Percentiles rank a stretch among this genome's conserved stretches.
Conservation (phyloP, 2,797 vertebrate genomes). For the Danionella dracula region DNA sequence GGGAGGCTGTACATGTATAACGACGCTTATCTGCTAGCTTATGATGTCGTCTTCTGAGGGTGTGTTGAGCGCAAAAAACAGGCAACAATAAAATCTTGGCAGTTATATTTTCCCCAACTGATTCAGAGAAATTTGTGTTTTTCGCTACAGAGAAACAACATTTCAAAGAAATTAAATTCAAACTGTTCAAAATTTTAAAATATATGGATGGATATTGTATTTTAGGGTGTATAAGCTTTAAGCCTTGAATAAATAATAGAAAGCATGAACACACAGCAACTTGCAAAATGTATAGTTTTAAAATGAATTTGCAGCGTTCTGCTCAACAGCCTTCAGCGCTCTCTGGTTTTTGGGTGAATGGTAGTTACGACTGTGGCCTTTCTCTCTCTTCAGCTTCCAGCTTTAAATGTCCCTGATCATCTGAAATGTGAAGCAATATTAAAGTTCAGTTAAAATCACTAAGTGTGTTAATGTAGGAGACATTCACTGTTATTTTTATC, state of each 20-base stretch:
- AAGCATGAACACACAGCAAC: too few relatives aligned
- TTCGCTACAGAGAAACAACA: neutral
- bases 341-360: neutral
- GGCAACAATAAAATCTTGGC: neutral
- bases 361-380: neutral
- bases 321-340: neutral
- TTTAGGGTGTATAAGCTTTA: too few relatives aligned
- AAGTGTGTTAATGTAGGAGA: too few relatives aligned
- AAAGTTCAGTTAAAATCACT: too few relatives aligned
- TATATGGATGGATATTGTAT: too few relatives aligned
- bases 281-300: too few relatives aligned
- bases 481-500: too few relatives aligned
- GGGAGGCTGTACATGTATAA: slow-evolving; percentile 66
- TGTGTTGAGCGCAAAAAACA: neutral
- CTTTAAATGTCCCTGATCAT: neutral
- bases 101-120: neutral
- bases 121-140: neutral
- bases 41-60: slow-evolving; percentile 51
- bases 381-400: neutral
- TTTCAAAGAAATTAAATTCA: too few relatives aligned
- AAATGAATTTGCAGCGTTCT: too few relatives aligned
- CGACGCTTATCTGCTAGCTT: slow-evolving; percentile 63
- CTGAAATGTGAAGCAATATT: neutral
- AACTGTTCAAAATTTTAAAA: too few relatives aligned
- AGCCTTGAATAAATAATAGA: too few relatives aligned